Evolutionary conservation across 2,113 vertebrate genomes (phyloP).

Genomic region (Lanius ludovicianus): DNA sequence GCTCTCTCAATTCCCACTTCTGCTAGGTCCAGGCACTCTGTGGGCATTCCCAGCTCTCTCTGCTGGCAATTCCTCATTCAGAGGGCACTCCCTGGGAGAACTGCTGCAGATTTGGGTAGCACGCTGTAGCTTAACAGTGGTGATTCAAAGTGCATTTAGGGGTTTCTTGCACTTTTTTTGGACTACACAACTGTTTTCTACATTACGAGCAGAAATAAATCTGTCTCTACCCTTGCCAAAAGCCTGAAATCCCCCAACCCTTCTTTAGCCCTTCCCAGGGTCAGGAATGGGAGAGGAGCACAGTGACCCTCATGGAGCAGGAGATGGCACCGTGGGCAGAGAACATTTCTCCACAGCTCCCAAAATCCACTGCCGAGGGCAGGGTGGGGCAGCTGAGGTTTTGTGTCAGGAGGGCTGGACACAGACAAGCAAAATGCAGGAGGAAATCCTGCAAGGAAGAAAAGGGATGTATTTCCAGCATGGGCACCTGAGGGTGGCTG

Average conservation of each 20-base stretch:
- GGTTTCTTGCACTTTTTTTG: fast-evolving
- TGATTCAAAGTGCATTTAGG: background rate
- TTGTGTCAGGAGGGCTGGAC: background rate
- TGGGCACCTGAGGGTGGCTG: background rate
- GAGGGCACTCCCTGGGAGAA: background rate
- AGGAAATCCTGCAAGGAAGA: background rate
- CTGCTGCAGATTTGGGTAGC: background rate
- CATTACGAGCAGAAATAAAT: background rate
- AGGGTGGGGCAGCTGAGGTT: background rate
- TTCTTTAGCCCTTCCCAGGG: background rate
- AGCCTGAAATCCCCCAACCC: background rate
- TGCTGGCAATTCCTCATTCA: background rate
- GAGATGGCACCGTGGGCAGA: background rate
- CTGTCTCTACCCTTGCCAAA: background rate
- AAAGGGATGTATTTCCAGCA: fast-evolving
- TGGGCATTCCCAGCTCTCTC: background rate
- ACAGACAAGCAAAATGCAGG: background rate
- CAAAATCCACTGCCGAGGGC: background rate
- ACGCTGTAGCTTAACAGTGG: fast-evolving
- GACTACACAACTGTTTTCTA: fast-evolving
- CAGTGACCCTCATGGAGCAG: background rate
- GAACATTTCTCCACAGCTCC: background rate
- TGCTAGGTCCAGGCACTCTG: background rate
- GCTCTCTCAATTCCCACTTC: background rate
- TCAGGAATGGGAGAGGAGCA: background rate